Conservation (phyloP, 2,888 invertebrate species). For the Hecatera dysodea region DNA sequence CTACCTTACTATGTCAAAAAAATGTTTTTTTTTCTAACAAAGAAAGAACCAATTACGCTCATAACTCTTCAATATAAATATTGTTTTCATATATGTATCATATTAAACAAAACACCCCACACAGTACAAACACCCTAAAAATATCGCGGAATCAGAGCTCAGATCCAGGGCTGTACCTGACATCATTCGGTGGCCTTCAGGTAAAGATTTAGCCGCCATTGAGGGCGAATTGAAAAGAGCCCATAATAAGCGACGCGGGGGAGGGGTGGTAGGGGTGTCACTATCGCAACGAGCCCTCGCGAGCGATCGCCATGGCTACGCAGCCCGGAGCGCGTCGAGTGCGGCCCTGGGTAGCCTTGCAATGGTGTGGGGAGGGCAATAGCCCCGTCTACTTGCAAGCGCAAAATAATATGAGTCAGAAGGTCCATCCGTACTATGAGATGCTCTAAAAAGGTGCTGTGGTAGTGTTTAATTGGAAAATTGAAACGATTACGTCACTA, state of each 20-base stretch:
- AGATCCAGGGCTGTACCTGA: slow-evolving; percentile 71
- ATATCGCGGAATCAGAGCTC: slow-evolving; percentile 68
- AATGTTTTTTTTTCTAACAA: neutral
- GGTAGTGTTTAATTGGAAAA: neutral
- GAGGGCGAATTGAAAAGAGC: slow-evolving; percentile 88
- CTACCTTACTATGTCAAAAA: neutral
- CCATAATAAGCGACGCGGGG: slow-evolving; percentile 79
- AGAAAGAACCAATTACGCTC: slow-evolving; percentile 5
- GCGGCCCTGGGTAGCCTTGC: slow-evolving; percentile 91
- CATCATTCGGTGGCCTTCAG: slow-evolving; percentile 82
- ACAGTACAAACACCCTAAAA: slow-evolving; percentile 53
- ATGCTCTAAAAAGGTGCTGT: neutral
- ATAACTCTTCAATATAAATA: slow-evolving; percentile 15
- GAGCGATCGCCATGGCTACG: slow-evolving; percentile 86
- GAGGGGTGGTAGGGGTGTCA: slow-evolving; percentile 76
- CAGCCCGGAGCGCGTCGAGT: slow-evolving; percentile 78
- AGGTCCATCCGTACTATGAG: slow-evolving; percentile 42
- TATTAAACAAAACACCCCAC: slow-evolving; percentile 44
- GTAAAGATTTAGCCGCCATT: slow-evolving; percentile 86
- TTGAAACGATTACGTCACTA: neutral
- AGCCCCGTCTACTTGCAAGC: slow-evolving; percentile 85
- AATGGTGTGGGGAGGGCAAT: slow-evolving; percentile 91
- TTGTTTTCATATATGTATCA: slow-evolving; percentile 17
- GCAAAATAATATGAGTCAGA: slow-evolving; percentile 65
- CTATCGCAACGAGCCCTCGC: slow-evolving; percentile 87